A percentile compares a stretch with the other conserved stretches of the same genome.
phyloP scores from a whole-genome alignment of 1,140 invertebrate species.

The Lepidotrigona ventralis region DNA sequence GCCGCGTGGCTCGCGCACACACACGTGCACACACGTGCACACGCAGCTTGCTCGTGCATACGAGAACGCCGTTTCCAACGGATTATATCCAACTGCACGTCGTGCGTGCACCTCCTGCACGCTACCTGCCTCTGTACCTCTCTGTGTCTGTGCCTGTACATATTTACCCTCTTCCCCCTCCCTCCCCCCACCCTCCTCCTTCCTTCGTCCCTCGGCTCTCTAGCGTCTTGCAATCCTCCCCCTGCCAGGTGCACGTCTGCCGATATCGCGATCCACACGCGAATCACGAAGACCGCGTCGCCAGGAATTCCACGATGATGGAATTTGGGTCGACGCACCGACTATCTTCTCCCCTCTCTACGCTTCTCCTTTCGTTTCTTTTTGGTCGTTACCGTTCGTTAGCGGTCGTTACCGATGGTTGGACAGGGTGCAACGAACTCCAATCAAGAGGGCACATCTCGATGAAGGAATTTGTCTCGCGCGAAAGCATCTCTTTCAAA shows the following conservation, averaged over 20 bases:
- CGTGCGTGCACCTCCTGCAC: constrained; percentile 55
- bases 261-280: constrained; percentile 61
- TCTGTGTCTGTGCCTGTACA: not conserved
- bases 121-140: not conserved
- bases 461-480: not conserved
- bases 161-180: constrained; percentile 5
- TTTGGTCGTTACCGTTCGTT: not conserved
- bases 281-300: constrained; percentile 52
- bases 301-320: constrained; percentile 59
- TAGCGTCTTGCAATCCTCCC: not conserved
- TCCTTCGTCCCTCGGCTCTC: too few relatives aligned
- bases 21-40: constrained; percentile 25
- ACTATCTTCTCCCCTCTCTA: not conserved
- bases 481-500: too few relatives aligned
- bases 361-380: not conserved
- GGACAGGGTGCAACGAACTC: not conserved
- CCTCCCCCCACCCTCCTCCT: not conserved
- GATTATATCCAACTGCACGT: constrained; percentile 61
- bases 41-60: constrained; percentile 55
- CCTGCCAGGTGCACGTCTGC: constrained; percentile 23
- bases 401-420: not conserved
- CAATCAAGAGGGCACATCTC: not conserved
- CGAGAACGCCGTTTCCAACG: constrained; percentile 56
- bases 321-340: constrained; percentile 58
- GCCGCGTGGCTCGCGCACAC: constrained; percentile 6